These are phyloP conservation scores for Melanotaenia maccullochi DNA, from an alignment of 2,797 vertebrate species.

Conservation along the genomic window DNA sequence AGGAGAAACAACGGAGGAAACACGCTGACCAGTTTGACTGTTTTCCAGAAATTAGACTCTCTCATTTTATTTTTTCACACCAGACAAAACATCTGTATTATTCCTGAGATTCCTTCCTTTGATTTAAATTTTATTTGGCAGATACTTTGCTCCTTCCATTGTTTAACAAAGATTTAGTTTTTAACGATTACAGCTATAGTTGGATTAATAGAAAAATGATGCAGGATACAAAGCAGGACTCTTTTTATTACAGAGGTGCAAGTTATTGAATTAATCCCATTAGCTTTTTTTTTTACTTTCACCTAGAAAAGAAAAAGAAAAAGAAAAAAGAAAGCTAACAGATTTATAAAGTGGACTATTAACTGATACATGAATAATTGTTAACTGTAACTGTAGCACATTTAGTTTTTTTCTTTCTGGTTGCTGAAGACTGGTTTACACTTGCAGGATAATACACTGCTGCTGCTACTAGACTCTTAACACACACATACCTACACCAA, in stretches of 20 bases:
- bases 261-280: not conserved
- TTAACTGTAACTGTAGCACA: not conserved
- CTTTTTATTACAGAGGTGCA: not conserved
- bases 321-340: not conserved
- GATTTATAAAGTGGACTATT: not conserved
- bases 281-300: not conserved
- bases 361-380: not conserved
- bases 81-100: not conserved
- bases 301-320: not conserved
- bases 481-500: conserved; percentile 22
- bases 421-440: conserved; percentile 14
- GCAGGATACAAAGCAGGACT: not conserved
- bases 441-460: conserved; percentile 20
- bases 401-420: conserved; percentile 5
- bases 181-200: not conserved
- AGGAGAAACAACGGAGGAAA: not conserved
- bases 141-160: not conserved
- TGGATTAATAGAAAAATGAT: not conserved
- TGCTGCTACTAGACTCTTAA: conserved; percentile 43
- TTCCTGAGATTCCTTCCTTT: too few relatives aligned
- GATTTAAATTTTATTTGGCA: not conserved
- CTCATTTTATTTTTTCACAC: not conserved
- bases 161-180: not conserved
- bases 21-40: not conserved
- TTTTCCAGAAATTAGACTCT: not conserved